Percentiles rank a stretch among this genome's conserved stretches.
Evolutionary conservation across 2,888 invertebrate species (phyloP).

Genomic region (Dromius quadrimaculatus): DNA sequence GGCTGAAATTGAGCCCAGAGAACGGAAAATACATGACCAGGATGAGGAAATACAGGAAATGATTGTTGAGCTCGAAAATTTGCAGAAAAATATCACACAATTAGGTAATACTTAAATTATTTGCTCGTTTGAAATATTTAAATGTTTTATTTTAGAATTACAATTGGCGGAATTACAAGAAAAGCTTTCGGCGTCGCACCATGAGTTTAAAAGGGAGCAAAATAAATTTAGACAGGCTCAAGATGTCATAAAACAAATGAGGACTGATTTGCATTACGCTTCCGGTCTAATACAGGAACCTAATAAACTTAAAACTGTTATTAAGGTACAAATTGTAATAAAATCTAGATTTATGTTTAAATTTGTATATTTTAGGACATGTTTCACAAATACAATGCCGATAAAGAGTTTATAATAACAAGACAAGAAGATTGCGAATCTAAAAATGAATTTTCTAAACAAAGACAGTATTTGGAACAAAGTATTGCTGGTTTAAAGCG

Average conservation of each 20-base stretch:
- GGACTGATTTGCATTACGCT: slow-evolving; percentile 84
- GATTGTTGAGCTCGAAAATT: slow-evolving; percentile 84
- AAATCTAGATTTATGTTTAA: not conserved
- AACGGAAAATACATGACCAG: slow-evolving; percentile 86
- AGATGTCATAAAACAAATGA: slow-evolving; percentile 78
- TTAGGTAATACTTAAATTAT: slow-evolving; percentile 65
- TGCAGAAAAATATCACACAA: slow-evolving; percentile 79
- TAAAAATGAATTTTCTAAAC: slow-evolving; percentile 81
- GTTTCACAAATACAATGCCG: slow-evolving; percentile 79
- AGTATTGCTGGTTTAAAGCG: slow-evolving; percentile 71
- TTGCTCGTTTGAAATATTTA: not conserved
- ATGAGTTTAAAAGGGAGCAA: slow-evolving; percentile 77
- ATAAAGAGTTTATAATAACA: slow-evolving; percentile 76
- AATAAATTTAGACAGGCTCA: slow-evolving; percentile 73
- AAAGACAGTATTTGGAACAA: slow-evolving; percentile 84
- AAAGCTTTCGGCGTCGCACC: slow-evolving; percentile 79
- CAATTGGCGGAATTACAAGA: slow-evolving; percentile 82
- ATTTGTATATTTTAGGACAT: slow-evolving; percentile 67
- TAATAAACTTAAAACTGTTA: slow-evolving; percentile 70
- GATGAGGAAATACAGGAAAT: slow-evolving; percentile 85
- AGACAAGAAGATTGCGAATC: slow-evolving; percentile 79
- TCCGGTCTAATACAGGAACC: slow-evolving; percentile 85
- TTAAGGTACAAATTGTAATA: slow-evolving; percentile 65
- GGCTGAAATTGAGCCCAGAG: slow-evolving; percentile 84
- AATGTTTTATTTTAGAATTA: slow-evolving; percentile 70